These are phyloP conservation scores for Ceramica pisi DNA, from an alignment of 2,888 invertebrate genomes.

Conservation along the genomic window DNA sequence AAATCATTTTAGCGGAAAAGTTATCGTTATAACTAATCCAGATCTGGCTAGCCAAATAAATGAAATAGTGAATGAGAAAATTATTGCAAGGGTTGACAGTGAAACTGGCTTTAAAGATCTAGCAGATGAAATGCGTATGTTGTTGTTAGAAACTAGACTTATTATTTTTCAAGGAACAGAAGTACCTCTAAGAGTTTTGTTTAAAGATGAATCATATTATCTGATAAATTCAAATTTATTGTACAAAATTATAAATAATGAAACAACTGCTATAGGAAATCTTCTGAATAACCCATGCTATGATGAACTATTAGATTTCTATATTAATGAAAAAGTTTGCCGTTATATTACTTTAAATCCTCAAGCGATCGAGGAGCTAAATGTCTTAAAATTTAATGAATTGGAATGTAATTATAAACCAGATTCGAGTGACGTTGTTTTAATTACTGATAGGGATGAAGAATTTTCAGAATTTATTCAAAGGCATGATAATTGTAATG, in stretches of 20 bases:
- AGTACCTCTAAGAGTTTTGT: conserved; percentile 29
- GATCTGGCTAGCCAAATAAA: conserved; percentile 15
- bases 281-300: conserved; percentile 31
- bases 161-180: conserved; percentile 50
- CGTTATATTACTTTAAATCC: conserved; percentile 46
- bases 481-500: conserved; percentile 21
- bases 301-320: conserved; percentile 36
- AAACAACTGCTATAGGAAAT: conserved; percentile 37
- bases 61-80: background rate
- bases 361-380: background rate
- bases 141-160: conserved; percentile 42
- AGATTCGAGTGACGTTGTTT: conserved; percentile 34
- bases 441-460: conserved; percentile 46
- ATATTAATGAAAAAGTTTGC: conserved; percentile 42
- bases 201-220: conserved; percentile 22
- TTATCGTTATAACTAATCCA: conserved; percentile 32
- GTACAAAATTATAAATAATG: conserved; percentile 44
- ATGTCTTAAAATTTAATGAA: conserved; percentile 31
- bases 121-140: conserved; percentile 11
- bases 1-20: conserved; percentile 34
- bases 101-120: conserved; percentile 39
- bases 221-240: conserved; percentile 45
- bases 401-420: conserved; percentile 1
- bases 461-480: conserved; percentile 25
- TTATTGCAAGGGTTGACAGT: conserved; percentile 22